Evolutionary conservation across 1,140 invertebrate species (phyloP).

Genomic region (Trypoxylus dichotomus): DNA sequence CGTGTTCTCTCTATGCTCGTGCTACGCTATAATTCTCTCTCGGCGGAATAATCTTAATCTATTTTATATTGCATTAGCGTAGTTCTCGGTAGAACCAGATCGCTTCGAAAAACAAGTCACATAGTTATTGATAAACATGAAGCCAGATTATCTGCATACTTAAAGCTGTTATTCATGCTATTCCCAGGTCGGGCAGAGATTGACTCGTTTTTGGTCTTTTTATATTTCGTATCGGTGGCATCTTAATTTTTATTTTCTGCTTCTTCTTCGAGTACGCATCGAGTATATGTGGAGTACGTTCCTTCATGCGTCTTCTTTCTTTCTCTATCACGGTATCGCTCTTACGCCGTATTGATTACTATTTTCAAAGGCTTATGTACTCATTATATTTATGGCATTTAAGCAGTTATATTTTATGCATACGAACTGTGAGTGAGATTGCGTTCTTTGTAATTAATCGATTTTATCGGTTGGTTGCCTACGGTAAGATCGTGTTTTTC

Average conservation of each 20-base stretch:
- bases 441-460: conserved; percentile 13
- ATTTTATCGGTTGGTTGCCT: neutral
- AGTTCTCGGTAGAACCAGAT: neutral
- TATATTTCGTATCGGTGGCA: conserved; percentile 3
- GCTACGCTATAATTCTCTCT: neutral
- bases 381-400: conserved; percentile 5
- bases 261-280: neutral
- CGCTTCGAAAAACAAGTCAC: conserved; percentile 18
- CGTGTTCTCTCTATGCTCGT: too few relatives aligned
- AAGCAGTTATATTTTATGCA: conserved; percentile 18
- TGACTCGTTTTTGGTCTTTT: conserved; percentile 13
- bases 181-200: neutral
- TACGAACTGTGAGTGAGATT: conserved; percentile 13
- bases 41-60: conserved; percentile 16
- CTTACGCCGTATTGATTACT: neutral
- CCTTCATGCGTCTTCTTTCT: neutral
- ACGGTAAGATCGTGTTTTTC: conserved; percentile 2
- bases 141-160: conserved; percentile 18
- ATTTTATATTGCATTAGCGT: conserved; percentile 17
- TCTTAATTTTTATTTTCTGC: neutral
- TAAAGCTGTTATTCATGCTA: conserved; percentile 16
- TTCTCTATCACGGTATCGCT: neutral
- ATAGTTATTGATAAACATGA: conserved; percentile 23
- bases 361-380: neutral
- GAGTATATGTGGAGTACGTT: neutral